Evolutionary conservation across 1,140 invertebrate species (phyloP), one percentile per base, ranked within the genome.

Genomic region (Bombus waltoni): DNA sequence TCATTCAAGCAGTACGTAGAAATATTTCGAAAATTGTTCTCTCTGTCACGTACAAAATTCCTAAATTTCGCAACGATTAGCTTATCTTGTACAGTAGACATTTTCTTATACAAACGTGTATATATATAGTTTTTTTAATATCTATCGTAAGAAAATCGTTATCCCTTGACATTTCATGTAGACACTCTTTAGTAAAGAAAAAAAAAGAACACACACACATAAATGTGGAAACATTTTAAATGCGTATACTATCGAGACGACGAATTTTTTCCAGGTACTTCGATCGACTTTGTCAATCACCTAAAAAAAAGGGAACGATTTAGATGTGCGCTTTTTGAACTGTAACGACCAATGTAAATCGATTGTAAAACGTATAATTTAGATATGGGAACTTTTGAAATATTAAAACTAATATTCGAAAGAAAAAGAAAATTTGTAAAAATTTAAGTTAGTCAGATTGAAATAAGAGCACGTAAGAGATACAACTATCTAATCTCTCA

Each of bases 271-370:
- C 47, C 25, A 28, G 25, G 10, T 25, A 73, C 40, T 73, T 32
- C 28, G 40, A 72, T 72, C 25, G 8, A 73, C 15, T 9, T 42
- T 44, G 71, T 73, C 74, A 9, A 28, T 59, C 32, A 18, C 22
- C 8, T 76, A 38, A 13, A 76, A 76, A 57, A 15, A 1, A n/a
- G 15, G 38, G 15, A 40, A 71, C 38, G 18, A 25, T 40, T 40
- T 71, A 40, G 68, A 71, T 40, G 68, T 71, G 38, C 68, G 68
- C 25, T 71, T 71, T 71, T 40, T 71, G 68, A 71, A 71, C 35
- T 40, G 11, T 40, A n/a, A 62, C 28, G 38, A 68, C 66, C 32
- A 68, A 68, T 38, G 32, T 68, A 68, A 38, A 35, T 38, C 32
- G 8, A 38, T 38, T 10, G 18, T 68, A 35, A 68, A 68, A 68